These are phyloP conservation scores for Dascyllus trimaculatus DNA, from an alignment of 2,113 vertebrate species.

Conservation along the genomic window DNA sequence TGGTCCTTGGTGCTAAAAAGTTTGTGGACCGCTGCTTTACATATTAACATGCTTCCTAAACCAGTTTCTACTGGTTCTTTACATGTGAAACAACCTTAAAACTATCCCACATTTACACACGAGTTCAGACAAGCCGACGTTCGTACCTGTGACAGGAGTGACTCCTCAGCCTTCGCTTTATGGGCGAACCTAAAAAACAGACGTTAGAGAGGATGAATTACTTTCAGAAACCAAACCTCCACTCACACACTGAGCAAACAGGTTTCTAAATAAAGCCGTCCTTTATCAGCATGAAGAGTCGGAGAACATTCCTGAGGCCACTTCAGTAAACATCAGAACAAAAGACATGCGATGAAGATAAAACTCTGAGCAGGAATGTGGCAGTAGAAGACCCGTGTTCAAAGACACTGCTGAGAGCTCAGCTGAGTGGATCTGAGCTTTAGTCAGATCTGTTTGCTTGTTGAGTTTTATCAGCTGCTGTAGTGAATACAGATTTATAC, in stretches of 20 bases:
- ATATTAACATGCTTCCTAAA: no score
- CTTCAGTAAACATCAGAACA: neutral
- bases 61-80: no score
- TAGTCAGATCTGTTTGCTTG: no score
- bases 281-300: constrained; percentile 17
- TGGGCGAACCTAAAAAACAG: constrained; percentile 73
- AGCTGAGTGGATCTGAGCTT: no score
- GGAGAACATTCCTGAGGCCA: neutral
- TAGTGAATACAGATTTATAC: no score
- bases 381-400: neutral
- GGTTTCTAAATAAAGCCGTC: constrained; percentile 36
- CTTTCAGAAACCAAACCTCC: neutral
- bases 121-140: no score
- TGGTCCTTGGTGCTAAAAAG: no score
- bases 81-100: no score
- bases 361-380: neutral
- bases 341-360: neutral
- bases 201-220: neutral
- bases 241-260: neutral
- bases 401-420: neutral
- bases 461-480: no score
- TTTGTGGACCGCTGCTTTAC: no score
- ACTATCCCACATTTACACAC: no score
- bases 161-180: constrained; percentile 58
- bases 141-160: constrained; percentile 65